phyloP scores from a whole-genome alignment of 30 jellyfish, hydroid and myxozoan genomes.

The Nemopilema nomurai region DNA sequence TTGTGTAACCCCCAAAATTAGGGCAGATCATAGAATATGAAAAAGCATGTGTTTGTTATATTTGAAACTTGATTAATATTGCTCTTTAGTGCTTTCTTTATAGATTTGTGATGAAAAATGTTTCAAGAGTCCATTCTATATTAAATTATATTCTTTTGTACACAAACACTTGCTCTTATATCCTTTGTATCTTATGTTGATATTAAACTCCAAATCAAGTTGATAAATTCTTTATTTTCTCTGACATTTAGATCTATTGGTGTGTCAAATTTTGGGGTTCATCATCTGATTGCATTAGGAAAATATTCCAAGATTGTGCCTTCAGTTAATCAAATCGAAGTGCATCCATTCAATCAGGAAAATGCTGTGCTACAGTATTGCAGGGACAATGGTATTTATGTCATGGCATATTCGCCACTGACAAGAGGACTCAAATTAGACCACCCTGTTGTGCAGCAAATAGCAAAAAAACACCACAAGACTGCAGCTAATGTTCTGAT shows the following conservation, averaged over 20 bases:
- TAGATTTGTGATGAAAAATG: too few species aligned
- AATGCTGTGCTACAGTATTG: slow-evolving; percentile 56
- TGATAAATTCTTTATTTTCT: too few species aligned
- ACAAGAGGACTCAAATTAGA: slow-evolving; percentile 59
- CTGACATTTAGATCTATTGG: slow-evolving; percentile 80
- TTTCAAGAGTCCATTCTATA: too few species aligned
- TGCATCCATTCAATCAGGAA: slow-evolving; percentile 73
- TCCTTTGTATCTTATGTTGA: too few species aligned
- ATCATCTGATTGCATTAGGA: slow-evolving; percentile 39
- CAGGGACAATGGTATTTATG: slow-evolving; percentile 28
- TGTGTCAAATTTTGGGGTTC: slow-evolving; percentile 74
- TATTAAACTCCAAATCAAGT: too few species aligned
- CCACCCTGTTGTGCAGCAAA: slow-evolving; percentile 40
- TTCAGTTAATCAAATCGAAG: slow-evolving; percentile 73
- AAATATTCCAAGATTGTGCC: slow-evolving; percentile 48
- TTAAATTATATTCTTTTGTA: too few species aligned
- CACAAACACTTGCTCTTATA: too few species aligned
- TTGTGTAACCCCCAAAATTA: too few species aligned
- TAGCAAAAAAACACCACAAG: slow-evolving; percentile 52
- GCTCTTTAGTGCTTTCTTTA: too few species aligned
- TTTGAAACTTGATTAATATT: too few species aligned
- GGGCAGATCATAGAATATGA: too few species aligned
- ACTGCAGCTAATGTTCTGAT: slow-evolving; percentile 48
- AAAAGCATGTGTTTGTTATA: too few species aligned
- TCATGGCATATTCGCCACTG: slow-evolving; percentile 82